Evolutionary conservation across 1,140 invertebrate genomes (phyloP).

Genomic region (Cyrtorhinus lividipennis): DNA sequence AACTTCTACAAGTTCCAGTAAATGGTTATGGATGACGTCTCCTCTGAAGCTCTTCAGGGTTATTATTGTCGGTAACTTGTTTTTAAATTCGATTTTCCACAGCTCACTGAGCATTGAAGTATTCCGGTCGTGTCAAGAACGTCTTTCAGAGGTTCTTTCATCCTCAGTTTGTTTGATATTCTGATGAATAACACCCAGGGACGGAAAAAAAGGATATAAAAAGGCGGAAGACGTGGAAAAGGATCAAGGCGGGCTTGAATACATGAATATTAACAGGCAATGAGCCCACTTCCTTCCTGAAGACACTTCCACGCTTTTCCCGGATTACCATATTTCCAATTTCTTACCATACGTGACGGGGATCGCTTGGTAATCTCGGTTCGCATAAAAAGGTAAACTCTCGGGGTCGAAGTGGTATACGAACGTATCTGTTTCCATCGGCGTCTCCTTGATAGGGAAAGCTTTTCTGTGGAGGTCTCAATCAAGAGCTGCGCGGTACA

Average conservation of each 20-base stretch:
- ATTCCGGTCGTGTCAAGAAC: neutral
- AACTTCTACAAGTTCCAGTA: too few relatives aligned
- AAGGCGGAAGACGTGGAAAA: slow-evolving; percentile 3
- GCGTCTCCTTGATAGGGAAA: too few relatives aligned
- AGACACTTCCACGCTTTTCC: slow-evolving; percentile 4
- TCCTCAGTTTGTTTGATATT: slow-evolving; percentile 10
- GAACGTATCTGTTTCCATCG: too few relatives aligned
- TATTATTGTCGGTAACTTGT: neutral
- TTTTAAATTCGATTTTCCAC: slow-evolving; percentile 7
- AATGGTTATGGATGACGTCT: too few relatives aligned
- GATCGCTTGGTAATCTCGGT: slow-evolving; percentile 5
- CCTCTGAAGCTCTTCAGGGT: too few relatives aligned
- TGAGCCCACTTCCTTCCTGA: neutral
- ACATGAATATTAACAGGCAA: slow-evolving; percentile 7
- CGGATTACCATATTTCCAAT: slow-evolving; percentile 7
- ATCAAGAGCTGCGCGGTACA: too few relatives aligned
- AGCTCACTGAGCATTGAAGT: neutral
- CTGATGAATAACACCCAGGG: neutral
- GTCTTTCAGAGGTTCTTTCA: slow-evolving; percentile 8
- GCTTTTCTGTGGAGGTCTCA: too few relatives aligned
- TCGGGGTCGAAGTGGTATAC: too few relatives aligned
- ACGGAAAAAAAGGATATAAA: too few relatives aligned
- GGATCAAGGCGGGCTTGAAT: slow-evolving; percentile 2
- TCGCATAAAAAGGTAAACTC: slow-evolving; percentile 5
- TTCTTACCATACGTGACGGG: slow-evolving; percentile 8